Evolutionary conservation across 2,888 invertebrate species (phyloP).

Genomic region (Drosophila affinis): DNA sequence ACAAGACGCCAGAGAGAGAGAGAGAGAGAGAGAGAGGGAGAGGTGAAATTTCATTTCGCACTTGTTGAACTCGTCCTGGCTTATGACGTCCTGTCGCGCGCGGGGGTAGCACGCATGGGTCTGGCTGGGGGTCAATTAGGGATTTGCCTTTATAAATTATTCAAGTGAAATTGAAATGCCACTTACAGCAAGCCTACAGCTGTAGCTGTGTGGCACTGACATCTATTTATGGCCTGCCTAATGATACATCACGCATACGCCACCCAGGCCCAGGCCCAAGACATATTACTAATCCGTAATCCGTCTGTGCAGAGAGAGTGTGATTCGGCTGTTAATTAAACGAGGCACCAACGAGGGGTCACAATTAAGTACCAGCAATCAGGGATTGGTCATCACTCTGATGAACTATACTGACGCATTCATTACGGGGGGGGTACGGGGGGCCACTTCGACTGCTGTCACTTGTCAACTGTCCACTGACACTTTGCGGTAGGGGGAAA

Average conservation of each 20-base stretch:
- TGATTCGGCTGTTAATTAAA: conserved; percentile 33
- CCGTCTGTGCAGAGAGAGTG: conserved; percentile 3
- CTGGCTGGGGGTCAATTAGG: conserved; percentile 47
- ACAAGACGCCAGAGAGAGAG: conserved; percentile 48
- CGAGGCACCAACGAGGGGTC: conserved; percentile 19
- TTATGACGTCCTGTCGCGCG: conserved; percentile 8
- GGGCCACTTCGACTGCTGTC: conserved; percentile 29
- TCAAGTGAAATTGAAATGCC: conserved; percentile 59
- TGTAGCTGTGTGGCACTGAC: conserved; percentile 7
- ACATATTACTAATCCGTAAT: conserved; percentile 31
- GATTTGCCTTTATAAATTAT: conserved; percentile 48
- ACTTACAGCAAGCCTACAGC: conserved; percentile 42
- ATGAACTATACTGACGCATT: too few relatives aligned
- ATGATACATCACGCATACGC: conserved; percentile 56
- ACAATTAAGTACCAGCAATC: conserved; percentile 37
- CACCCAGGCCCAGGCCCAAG: background rate
- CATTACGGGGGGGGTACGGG: too few relatives aligned
- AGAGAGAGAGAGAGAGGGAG: background rate
- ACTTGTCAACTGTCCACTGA: conserved; percentile 37
- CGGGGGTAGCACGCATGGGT: conserved; percentile 41
- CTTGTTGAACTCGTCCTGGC: conserved; percentile 66
- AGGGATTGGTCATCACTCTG: conserved; percentile 28
- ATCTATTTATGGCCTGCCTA: conserved; percentile 45
- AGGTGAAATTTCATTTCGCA: conserved; percentile 72
- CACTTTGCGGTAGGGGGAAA: conserved; percentile 28